Percentiles rank a stretch among this genome's conserved stretches.
Evolutionary conservation across 2,888 invertebrate genomes (phyloP).

Genomic region (Apotomis capreana): DNA sequence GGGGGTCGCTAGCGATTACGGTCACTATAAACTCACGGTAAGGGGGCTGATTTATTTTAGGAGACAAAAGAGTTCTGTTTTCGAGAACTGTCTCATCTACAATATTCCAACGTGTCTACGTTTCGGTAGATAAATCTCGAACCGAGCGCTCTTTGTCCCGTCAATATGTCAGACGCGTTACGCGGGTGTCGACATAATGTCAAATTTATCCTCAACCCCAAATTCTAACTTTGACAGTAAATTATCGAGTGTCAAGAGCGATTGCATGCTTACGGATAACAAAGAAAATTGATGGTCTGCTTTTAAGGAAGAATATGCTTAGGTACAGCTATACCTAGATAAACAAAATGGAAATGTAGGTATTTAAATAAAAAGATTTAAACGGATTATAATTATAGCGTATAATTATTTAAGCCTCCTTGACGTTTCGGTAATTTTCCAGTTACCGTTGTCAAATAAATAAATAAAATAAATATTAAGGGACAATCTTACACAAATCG

Average conservation of each 20-base stretch:
- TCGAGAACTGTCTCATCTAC: conserved; percentile 49
- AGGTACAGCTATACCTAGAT: too few species aligned
- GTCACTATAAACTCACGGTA: not conserved
- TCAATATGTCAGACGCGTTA: conserved; percentile 77
- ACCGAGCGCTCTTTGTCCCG: conserved; percentile 70
- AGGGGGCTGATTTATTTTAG: not conserved
- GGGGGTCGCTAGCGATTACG: too few species aligned
- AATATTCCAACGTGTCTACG: conserved; percentile 57
- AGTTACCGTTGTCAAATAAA: too few species aligned
- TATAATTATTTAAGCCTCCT: too few species aligned
- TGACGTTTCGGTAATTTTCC: too few species aligned
- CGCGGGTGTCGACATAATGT: conserved; percentile 65
- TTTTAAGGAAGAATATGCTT: too few species aligned
- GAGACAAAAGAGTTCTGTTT: not conserved
- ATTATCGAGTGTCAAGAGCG: conserved; percentile 32
- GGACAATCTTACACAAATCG: too few species aligned
- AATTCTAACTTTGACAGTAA: conserved; percentile 40
- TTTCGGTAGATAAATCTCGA: conserved; percentile 72
- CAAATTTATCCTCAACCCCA: conserved; percentile 54
- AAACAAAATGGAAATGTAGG: too few species aligned
- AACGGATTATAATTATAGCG: too few species aligned
- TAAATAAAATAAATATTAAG: too few species aligned
- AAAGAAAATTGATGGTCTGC: conserved; percentile 8
- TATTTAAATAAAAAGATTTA: too few species aligned
- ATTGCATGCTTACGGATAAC: conserved; percentile 20